Evolutionary conservation across 2,113 vertebrate species (phyloP).

Genomic region (Phycodurus eques): DNA sequence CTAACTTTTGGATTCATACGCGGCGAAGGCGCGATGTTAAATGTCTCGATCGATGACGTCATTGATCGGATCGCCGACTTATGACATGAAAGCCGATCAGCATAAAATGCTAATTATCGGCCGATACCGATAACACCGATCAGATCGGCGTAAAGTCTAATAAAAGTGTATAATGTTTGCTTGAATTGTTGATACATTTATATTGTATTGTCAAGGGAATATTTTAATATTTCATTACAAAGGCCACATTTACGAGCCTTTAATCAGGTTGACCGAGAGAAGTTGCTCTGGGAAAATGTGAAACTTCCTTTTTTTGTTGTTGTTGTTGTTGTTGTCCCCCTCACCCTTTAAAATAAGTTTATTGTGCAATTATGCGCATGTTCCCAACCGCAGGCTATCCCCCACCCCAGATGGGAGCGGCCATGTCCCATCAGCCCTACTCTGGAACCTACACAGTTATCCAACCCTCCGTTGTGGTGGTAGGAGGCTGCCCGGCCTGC

Average conservation of each 20-base stretch:
- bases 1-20: too few species aligned
- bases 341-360: background rate
- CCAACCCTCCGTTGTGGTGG: slow-evolving; percentile 94
- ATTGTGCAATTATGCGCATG: background rate
- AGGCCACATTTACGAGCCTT: background rate
- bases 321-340: too few species aligned
- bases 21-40: too few species aligned
- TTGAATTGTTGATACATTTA: background rate
- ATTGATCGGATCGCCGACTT: too few species aligned
- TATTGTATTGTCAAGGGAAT: background rate
- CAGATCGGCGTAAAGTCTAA: too few species aligned
- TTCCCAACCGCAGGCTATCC: slow-evolving; percentile 63
- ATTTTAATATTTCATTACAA: background rate
- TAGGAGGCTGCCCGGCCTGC: slow-evolving; percentile 96
- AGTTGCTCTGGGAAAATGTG: background rate
- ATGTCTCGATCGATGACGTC: too few species aligned
- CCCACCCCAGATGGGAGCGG: slow-evolving; percentile 56
- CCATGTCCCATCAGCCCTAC: slow-evolving; percentile 76
- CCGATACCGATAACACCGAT: too few species aligned
- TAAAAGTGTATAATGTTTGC: background rate
- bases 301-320: background rate
- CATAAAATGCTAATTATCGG: too few species aligned
- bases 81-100: too few species aligned
- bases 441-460: slow-evolving; percentile 82
- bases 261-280: background rate